Evolutionary conservation across 2,797 vertebrate species (phyloP), one percentile per base, ranked within the genome.

Genomic region (Leptoclinus maculatus): DNA sequence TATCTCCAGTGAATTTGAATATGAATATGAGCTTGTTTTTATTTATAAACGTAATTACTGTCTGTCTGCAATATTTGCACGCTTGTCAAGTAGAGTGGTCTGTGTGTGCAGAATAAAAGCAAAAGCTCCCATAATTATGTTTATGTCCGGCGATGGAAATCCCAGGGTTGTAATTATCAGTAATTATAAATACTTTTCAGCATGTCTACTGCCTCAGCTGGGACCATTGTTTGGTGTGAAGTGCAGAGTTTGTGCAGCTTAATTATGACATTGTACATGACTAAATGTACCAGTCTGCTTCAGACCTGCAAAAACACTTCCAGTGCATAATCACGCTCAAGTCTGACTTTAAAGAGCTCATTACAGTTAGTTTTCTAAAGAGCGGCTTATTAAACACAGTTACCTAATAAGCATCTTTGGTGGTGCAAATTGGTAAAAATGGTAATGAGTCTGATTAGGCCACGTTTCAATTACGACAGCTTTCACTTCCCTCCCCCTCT

Each of bases 401-500:
- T 97, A 97, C 97, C 97, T 98, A 98, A 99, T 99, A 98, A 98
- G 97, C 97, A 97, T 98, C 97, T 98, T 97, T 97, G 96, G 95
- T 97, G 95, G 96, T 96, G 97, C 96, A 98, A 98, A 99, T 99
- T 98, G 97, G 97, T 96, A 96, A 97, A 98, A 99, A 97, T 97
- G 96, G 96, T 99, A 99, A 98, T 99, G 98, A 98, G 97, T 97
- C 97, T 98, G 97, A 99, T 99, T 97, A 98, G 96, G 96, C 95
- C 96, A 96, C 95, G 96, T 98, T 99, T 99, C 97, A 98, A 97
- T 98, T 98, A 99, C 89, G 93, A 97, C 95, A 96, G 96, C 95
- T 97, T 92, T 91, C 83, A 82, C 87, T 82, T 70, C 84, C 71
- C 79, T 38, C 60, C 66, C 77, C 69, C 68, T 54, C 74, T 71